A percentile compares a stretch with the other conserved stretches of the same genome.
phyloP scores from a whole-genome alignment of 2,888 invertebrate species.

The Xylota segnis region DNA sequence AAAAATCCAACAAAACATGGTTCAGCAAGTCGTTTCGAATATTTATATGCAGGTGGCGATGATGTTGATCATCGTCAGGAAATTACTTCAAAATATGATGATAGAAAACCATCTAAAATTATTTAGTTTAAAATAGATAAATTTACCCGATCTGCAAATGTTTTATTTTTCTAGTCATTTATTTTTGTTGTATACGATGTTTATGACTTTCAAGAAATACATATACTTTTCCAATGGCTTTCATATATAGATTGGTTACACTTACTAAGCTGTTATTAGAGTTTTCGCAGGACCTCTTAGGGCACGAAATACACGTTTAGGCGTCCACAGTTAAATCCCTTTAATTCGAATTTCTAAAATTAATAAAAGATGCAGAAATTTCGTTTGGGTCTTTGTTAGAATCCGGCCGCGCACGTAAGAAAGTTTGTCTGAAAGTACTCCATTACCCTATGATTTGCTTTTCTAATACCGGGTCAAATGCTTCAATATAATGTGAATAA shows the following conservation, averaged over 20 bases:
- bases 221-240: constrained; percentile 44
- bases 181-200: constrained; percentile 30
- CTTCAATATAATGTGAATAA: no score
- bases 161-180: constrained; percentile 64
- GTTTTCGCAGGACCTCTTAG: no score
- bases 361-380: no score
- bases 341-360: no score
- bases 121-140: constrained; percentile 44
- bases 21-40: constrained; percentile 27
- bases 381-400: no score
- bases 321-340: no score
- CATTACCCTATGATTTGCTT: no score
- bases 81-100: constrained; percentile 35
- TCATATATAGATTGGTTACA: constrained; percentile 1
- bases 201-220: constrained; percentile 53
- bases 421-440: no score
- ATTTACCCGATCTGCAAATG: constrained; percentile 32
- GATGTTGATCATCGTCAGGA: constrained; percentile 29
- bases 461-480: no score
- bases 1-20: constrained; percentile 21
- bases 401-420: no score
- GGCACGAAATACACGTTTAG: no score
- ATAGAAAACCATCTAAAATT: constrained; percentile 48
- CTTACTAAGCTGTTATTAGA: neutral
- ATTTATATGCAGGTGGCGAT: constrained; percentile 34